Percentiles rank a stretch among this genome's conserved stretches.
These are phyloP conservation scores for Neostethus bicornis DNA, from an alignment of 2,797 vertebrate species.

Conservation along the genomic window DNA sequence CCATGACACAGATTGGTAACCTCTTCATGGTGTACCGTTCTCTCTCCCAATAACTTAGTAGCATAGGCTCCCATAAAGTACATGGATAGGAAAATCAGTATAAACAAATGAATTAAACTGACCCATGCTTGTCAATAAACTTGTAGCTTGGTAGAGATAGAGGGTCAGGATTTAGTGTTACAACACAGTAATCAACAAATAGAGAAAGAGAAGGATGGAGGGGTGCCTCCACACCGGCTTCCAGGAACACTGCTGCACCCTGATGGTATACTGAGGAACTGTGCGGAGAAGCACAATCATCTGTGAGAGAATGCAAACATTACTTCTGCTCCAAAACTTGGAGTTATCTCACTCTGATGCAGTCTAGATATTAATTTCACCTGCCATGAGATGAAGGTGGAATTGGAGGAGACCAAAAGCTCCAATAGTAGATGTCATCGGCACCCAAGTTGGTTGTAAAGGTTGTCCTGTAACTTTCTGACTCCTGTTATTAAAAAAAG, in stretches of 20 bases:
- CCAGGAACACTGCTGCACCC: slow-evolving; percentile 66
- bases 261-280: slow-evolving; percentile 64
- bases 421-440: slow-evolving; percentile 61
- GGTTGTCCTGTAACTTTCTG: slow-evolving; percentile 50
- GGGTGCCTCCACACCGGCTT: slow-evolving; percentile 50
- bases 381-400: slow-evolving; percentile 52
- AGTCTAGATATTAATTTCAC: slow-evolving; percentile 20
- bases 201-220: slow-evolving; percentile 45
- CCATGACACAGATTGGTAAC: too few species aligned
- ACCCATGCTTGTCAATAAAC: slow-evolving; percentile 62
- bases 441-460: slow-evolving; percentile 61
- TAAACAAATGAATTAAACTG: slow-evolving; percentile 8
- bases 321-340: background rate
- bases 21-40: too few species aligned
- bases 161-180: slow-evolving; percentile 43
- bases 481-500: slow-evolving; percentile 42
- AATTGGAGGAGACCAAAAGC: slow-evolving; percentile 60
- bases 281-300: slow-evolving; percentile 21
- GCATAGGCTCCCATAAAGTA: too few species aligned
- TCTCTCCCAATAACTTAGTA: too few species aligned
- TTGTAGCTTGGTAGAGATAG: slow-evolving; percentile 51
- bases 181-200: slow-evolving; percentile 53
- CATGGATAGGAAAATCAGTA: too few species aligned
- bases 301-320: slow-evolving; percentile 7
- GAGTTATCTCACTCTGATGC: background rate